phyloP scores from a whole-genome alignment of 2,888 invertebrate species.

The Ypsolopha sequella region DNA sequence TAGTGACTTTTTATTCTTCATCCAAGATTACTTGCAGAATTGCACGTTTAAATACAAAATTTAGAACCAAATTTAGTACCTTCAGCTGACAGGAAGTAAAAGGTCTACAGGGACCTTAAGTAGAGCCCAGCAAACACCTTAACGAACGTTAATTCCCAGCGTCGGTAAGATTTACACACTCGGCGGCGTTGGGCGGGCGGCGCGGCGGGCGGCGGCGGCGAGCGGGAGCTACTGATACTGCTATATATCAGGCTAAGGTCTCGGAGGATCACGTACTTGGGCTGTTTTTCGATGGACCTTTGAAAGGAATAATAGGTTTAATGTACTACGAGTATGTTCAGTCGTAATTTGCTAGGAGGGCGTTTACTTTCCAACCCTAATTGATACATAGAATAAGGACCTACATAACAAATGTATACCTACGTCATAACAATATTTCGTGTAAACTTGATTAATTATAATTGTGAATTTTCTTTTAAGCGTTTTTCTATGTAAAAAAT shows the following conservation, averaged over 20 bases:
- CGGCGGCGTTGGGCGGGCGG: constrained; percentile 15
- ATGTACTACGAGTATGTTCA: background rate
- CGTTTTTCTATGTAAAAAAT: background rate
- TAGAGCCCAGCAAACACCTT: constrained; percentile 20
- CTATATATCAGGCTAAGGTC: constrained; percentile 47
- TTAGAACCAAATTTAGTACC: background rate
- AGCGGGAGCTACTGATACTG: constrained; percentile 23
- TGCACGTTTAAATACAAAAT: background rate
- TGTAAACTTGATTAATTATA: background rate
- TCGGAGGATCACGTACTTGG: constrained; percentile 5
- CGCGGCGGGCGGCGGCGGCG: constrained; percentile 3
- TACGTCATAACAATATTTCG: too few relatives aligned
- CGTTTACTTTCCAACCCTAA: too few relatives aligned
- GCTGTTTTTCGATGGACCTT: background rate
- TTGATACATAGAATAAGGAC: background rate
- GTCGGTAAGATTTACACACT: constrained; percentile 38
- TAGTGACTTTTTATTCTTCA: background rate
- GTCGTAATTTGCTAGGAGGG: background rate
- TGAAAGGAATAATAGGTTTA: too few relatives aligned
- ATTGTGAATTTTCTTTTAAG: background rate
- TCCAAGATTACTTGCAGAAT: background rate
- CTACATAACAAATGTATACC: too few relatives aligned
- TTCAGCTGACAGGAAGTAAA: too few relatives aligned
- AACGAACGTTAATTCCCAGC: constrained; percentile 44
- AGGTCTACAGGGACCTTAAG: too few relatives aligned